Evolutionary conservation across 2,888 invertebrate species (phyloP), one percentile per base, ranked within the genome.

Genomic region (Drosophila algonquin): DNA sequence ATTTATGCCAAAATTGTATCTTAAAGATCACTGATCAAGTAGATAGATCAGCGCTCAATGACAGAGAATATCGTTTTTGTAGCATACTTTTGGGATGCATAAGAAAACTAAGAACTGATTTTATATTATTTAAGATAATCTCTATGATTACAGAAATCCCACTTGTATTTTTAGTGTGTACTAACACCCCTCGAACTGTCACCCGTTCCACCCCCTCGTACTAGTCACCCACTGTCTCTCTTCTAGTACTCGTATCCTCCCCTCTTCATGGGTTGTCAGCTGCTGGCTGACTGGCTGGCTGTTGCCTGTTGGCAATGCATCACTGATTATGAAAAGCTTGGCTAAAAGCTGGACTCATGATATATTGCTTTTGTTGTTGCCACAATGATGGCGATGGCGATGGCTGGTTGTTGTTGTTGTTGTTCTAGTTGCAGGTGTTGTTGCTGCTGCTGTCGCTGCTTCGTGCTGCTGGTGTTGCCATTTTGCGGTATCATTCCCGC

Each of bases 321-420:
- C 85, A 86, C 89, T 86, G 87, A 87, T 87, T 86, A 87, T 86
- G 85, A 86, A 86, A 86, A 86, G 85, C 89, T 89, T 73, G 85
- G 40, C 89, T 86, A 87, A 89, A 86, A 86, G 85, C 87, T 89
- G 87, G 87, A 86, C 89, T 75, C 76, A 65, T 89, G 85, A 85
- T 89, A 81, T 88, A 84, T 85, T 81, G 85, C 87, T 69, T 73
- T 77, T 77, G 81, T 75, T 83, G 79, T 55, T 73, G 73, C 56
- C 58, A 32, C 62, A 14, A 40, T 14, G 51, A 2, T 48, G 59
- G 21, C 21, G 0, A 21, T 21, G 21, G 21, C 21, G n/a, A n/a
- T n/a, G n/a, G n/a, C n/a, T 21, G 59, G 63, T 21, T 53, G 56
- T 44, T 57, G 48, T n/a, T 55, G 54, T 52, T 63, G 40, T 50